Conservation (phyloP, 2,113 vertebrate species). For the Morone chrysops region DNA sequence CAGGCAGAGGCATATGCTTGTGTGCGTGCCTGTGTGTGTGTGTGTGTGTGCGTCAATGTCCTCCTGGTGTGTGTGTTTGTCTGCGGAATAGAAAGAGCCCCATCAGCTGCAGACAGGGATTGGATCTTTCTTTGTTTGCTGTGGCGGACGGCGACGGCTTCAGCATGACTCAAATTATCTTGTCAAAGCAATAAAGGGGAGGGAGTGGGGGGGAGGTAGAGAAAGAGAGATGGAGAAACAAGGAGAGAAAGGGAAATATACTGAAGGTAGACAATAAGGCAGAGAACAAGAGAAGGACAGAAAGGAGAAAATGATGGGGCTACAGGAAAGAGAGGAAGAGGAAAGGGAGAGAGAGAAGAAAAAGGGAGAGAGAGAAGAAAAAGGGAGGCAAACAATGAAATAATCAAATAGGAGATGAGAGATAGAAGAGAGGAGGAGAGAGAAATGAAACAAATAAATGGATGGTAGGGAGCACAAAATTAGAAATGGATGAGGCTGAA, state of each 20-base stretch:
- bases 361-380: constrained; percentile 41
- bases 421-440: constrained; percentile 45
- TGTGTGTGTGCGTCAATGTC: constrained; percentile 12
- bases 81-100: constrained; percentile 67
- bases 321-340: no score
- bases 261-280: constrained; percentile 9
- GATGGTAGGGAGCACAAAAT: constrained; percentile 41
- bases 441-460: constrained; percentile 45
- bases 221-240: constrained; percentile 49
- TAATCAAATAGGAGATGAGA: constrained; percentile 51
- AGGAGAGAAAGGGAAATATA: constrained; percentile 44
- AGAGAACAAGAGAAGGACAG: not conserved
- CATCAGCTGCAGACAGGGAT: constrained; percentile 71
- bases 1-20: constrained; percentile 26
- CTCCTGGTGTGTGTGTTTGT: constrained; percentile 62
- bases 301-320: not conserved
- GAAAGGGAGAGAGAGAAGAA: constrained; percentile 5
- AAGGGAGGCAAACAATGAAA: constrained; percentile 68
- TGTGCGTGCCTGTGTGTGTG: constrained; percentile 22
- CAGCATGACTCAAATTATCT: constrained; percentile 84
- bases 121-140: constrained; percentile 81
- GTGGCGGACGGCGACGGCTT: constrained; percentile 73
- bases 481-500: constrained; percentile 36
- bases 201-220: constrained; percentile 13
- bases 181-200: constrained; percentile 82